Conservation (phyloP, 2,113 vertebrate genomes). For the Ailurus styani region DNA sequence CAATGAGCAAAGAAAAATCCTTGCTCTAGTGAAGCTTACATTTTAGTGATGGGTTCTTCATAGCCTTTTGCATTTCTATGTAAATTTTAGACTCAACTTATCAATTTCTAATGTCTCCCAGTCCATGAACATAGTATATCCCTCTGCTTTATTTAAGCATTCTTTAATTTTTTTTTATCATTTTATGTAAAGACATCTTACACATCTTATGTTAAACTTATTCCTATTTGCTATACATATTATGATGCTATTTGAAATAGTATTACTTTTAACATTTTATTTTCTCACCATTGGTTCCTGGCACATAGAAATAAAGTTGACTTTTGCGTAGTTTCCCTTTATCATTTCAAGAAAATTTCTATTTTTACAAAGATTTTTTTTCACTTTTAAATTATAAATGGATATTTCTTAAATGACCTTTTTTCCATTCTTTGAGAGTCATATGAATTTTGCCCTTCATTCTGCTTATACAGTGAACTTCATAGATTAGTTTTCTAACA, state of each 20-base stretch:
- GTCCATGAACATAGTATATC: not conserved
- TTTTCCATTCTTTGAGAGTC: not conserved
- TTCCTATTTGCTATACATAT: not conserved
- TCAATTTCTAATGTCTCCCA: not conserved
- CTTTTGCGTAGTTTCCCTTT: not conserved
- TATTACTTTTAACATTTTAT: not conserved
- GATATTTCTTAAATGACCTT: not conserved
- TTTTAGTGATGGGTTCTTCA: not conserved
- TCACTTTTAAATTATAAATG: constrained; percentile 8
- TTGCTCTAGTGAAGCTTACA: not conserved
- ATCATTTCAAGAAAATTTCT: not conserved
- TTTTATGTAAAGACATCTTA: not conserved
- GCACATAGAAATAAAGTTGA: not conserved
- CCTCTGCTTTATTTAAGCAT: not conserved
- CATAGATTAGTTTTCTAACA: not conserved
- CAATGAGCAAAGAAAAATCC: not conserved
- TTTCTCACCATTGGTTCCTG: not conserved
- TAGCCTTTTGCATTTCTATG: not conserved
- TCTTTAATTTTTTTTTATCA: not conserved
- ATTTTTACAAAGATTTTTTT: not conserved
- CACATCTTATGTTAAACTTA: not conserved
- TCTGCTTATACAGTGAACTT: not conserved
- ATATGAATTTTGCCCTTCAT: not conserved
- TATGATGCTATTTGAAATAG: not conserved
- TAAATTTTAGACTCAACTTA: not conserved